Percentiles rank a stretch among this genome's conserved stretches.
Conservation (phyloP, 2,797 vertebrate genomes). For the Sphaeramia orbicularis region DNA sequence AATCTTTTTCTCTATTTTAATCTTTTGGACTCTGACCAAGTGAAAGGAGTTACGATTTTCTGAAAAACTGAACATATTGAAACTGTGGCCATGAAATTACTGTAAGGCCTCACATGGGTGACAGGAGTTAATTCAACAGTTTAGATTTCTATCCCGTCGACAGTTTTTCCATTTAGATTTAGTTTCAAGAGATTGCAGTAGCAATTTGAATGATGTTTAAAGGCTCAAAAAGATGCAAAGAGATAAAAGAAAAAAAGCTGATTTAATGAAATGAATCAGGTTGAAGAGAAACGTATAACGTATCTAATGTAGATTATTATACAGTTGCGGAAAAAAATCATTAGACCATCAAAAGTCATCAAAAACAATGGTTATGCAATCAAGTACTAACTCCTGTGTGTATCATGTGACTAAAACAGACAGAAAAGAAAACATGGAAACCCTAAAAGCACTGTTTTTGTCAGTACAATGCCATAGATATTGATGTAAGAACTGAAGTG, state of each 20-base stretch:
- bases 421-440: too few relatives aligned
- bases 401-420: too few relatives aligned
- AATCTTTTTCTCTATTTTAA: slow-evolving; percentile 3
- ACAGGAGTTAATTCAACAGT: neutral
- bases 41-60: neutral
- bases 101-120: neutral
- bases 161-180: neutral
- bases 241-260: slow-evolving; percentile 15
- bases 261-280: slow-evolving; percentile 18
- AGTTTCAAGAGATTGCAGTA: neutral
- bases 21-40: neutral
- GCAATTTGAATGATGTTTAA: neutral
- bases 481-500: too few relatives aligned
- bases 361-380: too few relatives aligned
- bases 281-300: neutral
- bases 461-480: too few relatives aligned
- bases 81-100: neutral
- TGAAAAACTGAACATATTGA: neutral
- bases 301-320: too few relatives aligned
- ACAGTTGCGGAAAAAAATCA: too few relatives aligned
- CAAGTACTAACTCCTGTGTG: too few relatives aligned
- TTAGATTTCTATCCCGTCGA: neutral
- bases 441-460: too few relatives aligned
- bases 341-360: too few relatives aligned
- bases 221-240: slow-evolving; percentile 28